Evolutionary conservation across 1,140 invertebrate genomes (phyloP), one percentile per base, ranked within the genome.

Genomic region (Wasmannia auropunctata): DNA sequence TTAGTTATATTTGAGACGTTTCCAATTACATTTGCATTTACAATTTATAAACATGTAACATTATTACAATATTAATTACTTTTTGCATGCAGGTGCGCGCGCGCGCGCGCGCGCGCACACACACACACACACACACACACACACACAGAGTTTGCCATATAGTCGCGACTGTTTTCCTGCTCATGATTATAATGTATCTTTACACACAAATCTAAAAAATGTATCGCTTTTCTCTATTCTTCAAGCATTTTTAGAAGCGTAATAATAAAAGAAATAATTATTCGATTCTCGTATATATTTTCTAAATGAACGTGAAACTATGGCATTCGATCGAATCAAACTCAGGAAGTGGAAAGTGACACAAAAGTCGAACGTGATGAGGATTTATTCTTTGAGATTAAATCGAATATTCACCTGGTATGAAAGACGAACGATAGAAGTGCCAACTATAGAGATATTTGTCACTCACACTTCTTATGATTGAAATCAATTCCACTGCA

Each of bases 301-400:
- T 69, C 72, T 40, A 49, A 37, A 40, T 69, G 85, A 63, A 88
- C 85, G 88, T 89, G 79, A 58, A 88, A 89, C 65, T 67, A 75
- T 56, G 31, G 43, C 63, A 75, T 89, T 76, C 28, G 51, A 56
- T 72, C 51, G 87, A 89, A 89, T 90, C 88, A 90, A 89, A 90
- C 88, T 90, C 88, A 87, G 88, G 88, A 90, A 90, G 85, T 67
- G 49, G 14, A 83, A 87, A 43, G 65, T 51, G 40, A 89, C 43
- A 85, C 60, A 86, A 54, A 86, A 67, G 84, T 43, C 34, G 70
- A 40, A 90, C 89, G 89, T 90, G 89, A 90, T 85, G 86, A 85
- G 76, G 86, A 87, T 51, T 87, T 87, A 90, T 90, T 69, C 80
- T 70, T 16, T 14, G 62, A 80, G 89, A 90, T 90, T 90, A 90